Evolutionary conservation across 1,140 invertebrate genomes (phyloP).

Genomic region (Lutraria rhynchaena): DNA sequence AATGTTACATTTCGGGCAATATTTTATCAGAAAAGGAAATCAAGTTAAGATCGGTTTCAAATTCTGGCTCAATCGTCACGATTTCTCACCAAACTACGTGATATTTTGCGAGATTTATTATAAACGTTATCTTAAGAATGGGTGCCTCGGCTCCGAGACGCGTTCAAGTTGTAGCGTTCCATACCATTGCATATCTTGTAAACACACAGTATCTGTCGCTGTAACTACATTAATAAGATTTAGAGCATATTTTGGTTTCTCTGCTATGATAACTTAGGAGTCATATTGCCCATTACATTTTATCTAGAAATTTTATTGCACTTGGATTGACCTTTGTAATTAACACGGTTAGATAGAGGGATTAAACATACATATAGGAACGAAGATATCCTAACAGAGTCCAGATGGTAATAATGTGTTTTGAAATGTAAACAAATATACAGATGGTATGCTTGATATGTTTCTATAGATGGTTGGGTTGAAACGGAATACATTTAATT

Average conservation of each 20-base stretch:
- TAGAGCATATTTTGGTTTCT: constrained; percentile 55
- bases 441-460: no score
- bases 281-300: constrained; percentile 58
- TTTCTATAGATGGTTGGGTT: no score
- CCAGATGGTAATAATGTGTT: constrained; percentile 13
- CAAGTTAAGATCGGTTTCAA: constrained; percentile 34
- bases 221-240: constrained; percentile 50
- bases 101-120: constrained; percentile 59
- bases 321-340: constrained; percentile 42
- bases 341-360: not conserved
- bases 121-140: constrained; percentile 49
- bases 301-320: constrained; percentile 52
- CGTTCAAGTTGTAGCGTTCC: constrained; percentile 50
- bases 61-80: constrained; percentile 60
- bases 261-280: constrained; percentile 51
- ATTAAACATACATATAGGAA: no score
- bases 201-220: constrained; percentile 49
- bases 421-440: not conserved
- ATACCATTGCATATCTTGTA: constrained; percentile 58
- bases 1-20: constrained; percentile 1
- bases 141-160: constrained; percentile 46
- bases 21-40: constrained; percentile 42
- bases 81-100: constrained; percentile 54
- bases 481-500: no score
- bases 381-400: not conserved